Percentiles rank a stretch among this genome's conserved stretches.
Evolutionary conservation across 1,140 invertebrate genomes (phyloP).

Genomic region (Ostrea denselamellosa): DNA sequence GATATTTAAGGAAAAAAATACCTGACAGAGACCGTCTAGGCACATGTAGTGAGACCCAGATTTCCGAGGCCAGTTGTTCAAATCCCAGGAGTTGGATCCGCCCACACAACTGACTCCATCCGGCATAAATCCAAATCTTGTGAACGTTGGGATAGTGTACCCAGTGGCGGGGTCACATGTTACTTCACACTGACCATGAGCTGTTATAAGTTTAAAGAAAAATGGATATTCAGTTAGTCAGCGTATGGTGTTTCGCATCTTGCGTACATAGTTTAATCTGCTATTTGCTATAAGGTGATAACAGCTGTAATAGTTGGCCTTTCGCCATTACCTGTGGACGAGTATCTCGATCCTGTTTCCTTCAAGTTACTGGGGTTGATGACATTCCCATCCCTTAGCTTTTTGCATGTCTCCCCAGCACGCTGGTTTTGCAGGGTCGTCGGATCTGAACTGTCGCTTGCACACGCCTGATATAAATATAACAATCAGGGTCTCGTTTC

Average conservation of each 20-base stretch:
- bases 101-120: constrained; percentile 41
- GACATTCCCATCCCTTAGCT: background rate
- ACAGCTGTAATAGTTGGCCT: too few species aligned
- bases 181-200: constrained; percentile 45
- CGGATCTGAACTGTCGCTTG: background rate
- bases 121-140: constrained; percentile 46
- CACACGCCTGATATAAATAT: background rate
- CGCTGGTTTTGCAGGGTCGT: background rate
- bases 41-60: constrained; percentile 48
- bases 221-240: background rate
- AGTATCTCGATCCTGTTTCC: background rate
- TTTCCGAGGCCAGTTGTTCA: constrained; percentile 41
- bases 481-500: background rate
- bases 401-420: background rate
- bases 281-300: too few species aligned
- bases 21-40: constrained; percentile 47
- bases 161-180: constrained; percentile 16
- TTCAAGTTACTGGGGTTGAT: background rate
- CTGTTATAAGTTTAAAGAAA: background rate
- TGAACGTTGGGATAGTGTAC: constrained; percentile 7
- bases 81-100: constrained; percentile 19
- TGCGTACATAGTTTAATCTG: too few species aligned
- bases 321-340: background rate
- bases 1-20: too few species aligned
- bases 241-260: background rate